Conservation (phyloP, 1,140 invertebrate species). For the Euschistus heros region DNA sequence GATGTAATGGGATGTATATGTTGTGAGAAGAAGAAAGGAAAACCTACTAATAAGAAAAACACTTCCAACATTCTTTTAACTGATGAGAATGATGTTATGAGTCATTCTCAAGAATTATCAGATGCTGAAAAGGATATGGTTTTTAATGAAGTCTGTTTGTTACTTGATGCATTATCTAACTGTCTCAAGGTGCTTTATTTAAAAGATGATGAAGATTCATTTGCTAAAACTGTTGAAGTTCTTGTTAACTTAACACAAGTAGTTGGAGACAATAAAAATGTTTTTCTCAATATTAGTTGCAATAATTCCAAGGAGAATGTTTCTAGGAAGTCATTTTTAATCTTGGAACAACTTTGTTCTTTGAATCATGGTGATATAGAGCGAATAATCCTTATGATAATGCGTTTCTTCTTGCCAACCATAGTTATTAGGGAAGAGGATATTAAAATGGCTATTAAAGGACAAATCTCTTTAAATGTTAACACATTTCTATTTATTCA, state of each 20-base stretch:
- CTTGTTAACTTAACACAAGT: conserved; percentile 41
- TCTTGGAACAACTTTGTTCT: conserved; percentile 38
- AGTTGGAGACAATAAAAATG: conserved; percentile 35
- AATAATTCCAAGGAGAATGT: conserved; percentile 34
- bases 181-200: conserved; percentile 40
- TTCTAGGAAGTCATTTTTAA: conserved; percentile 39
- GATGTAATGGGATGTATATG: conserved; percentile 28
- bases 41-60: conserved; percentile 17
- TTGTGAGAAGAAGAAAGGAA: conserved; percentile 13
- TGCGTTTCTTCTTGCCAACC: conserved; percentile 40
- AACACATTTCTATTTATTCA: conserved; percentile 42
- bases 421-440: conserved; percentile 37
- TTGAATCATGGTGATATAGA: conserved; percentile 39
- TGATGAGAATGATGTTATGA: conserved; percentile 32
- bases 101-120: conserved; percentile 28
- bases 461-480: conserved; percentile 37
- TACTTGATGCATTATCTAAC: conserved; percentile 38
- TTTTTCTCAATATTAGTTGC: conserved; percentile 26
- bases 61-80: conserved; percentile 28
- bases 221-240: conserved; percentile 39
- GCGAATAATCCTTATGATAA: conserved; percentile 38
- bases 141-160: conserved; percentile 33
- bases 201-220: conserved; percentile 38
- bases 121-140: conserved; percentile 32
- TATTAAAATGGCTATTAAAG: conserved; percentile 34